Evolutionary conservation across 1,140 invertebrate genomes (phyloP).

Genomic region (Paraescarpia echinospica): DNA sequence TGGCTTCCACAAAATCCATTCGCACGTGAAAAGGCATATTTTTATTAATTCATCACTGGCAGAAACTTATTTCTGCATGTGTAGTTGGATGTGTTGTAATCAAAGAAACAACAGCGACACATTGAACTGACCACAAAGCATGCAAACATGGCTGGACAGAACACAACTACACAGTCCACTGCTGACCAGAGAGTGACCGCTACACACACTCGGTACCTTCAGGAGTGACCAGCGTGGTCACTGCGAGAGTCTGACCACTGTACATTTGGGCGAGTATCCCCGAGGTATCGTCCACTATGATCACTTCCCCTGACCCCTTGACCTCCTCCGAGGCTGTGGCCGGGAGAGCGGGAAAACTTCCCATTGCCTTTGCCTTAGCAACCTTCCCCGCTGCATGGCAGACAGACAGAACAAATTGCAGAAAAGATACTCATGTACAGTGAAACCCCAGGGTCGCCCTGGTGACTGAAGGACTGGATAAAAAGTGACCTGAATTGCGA

Average conservation of each 20-base stretch:
- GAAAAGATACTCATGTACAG: too few relatives aligned
- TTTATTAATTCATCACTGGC: too few relatives aligned
- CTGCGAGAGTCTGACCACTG: background rate
- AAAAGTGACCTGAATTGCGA: too few relatives aligned
- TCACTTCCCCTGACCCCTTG: conserved; percentile 15
- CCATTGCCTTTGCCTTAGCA: background rate
- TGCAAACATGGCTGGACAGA: background rate
- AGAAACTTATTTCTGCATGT: too few relatives aligned
- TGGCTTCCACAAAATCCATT: too few relatives aligned
- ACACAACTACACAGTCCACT: background rate
- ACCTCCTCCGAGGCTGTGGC: background rate
- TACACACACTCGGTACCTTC: background rate
- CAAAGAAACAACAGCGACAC: background rate
- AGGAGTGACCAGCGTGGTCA: background rate
- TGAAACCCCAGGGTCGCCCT: too few relatives aligned
- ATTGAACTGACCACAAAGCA: background rate
- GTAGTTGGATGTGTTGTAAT: too few relatives aligned
- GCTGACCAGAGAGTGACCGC: background rate
- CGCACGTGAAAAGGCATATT: too few relatives aligned
- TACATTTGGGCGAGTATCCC: conserved; percentile 22
- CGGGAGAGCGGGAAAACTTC: background rate
- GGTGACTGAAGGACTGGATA: too few relatives aligned
- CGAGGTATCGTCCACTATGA: conserved; percentile 20
- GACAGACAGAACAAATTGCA: background rate
- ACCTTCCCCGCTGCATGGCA: background rate